These are phyloP conservation scores for Phasianus colchicus DNA, from an alignment of 2,113 vertebrate species.

Conservation along the genomic window DNA sequence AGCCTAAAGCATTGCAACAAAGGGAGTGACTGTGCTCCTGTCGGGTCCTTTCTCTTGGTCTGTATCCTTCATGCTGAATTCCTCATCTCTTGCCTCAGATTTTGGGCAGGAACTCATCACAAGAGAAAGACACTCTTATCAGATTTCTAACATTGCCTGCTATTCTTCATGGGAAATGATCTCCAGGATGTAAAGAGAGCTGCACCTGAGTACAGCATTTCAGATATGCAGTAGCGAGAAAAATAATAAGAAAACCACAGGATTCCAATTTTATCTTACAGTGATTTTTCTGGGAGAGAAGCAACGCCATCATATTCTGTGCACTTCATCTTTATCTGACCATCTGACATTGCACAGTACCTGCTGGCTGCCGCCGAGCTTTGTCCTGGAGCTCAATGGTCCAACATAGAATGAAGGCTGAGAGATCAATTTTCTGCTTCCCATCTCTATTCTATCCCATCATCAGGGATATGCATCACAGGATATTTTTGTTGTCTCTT, in stretches of 20 bases:
- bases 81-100: constrained; percentile 43
- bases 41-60: constrained; percentile 49
- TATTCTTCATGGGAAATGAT: constrained; percentile 56
- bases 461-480: not conserved
- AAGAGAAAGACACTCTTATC: constrained; percentile 43
- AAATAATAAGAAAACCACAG: constrained; percentile 37
- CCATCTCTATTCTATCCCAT: not conserved
- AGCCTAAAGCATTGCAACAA: constrained; percentile 78
- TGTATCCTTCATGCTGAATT: constrained; percentile 59
- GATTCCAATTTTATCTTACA: constrained; percentile 21
- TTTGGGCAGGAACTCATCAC: constrained; percentile 59
- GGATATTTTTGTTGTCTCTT: not conserved
- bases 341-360: not conserved
- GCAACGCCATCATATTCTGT: not conserved
- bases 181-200: not conserved
- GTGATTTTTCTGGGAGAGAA: constrained; percentile 2
- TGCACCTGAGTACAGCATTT: not conserved
- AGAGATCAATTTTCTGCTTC: not conserved
- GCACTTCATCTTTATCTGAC: not conserved
- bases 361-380: not conserved
- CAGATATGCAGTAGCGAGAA: constrained; percentile 18
- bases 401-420: not conserved
- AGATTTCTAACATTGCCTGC: constrained; percentile 47
- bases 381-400: not conserved
- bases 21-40: constrained; percentile 62